A percentile compares a stretch with the other conserved stretches of the same genome.
phyloP scores from a whole-genome alignment of 2,113 vertebrate genomes.

The Brienomyrus brachyistius region DNA sequence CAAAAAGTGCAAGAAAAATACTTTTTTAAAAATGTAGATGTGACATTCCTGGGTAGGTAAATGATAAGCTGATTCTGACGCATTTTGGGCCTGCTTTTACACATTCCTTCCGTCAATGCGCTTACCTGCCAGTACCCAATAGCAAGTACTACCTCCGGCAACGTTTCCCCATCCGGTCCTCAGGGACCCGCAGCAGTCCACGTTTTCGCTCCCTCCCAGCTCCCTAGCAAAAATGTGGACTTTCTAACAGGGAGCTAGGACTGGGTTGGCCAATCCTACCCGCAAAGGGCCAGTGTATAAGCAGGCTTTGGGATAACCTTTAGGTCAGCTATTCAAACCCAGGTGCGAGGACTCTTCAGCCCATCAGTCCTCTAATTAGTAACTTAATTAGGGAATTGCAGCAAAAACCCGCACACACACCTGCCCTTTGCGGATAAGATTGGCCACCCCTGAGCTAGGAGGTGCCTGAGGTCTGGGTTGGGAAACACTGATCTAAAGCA shows the following conservation, averaged over 20 bases:
- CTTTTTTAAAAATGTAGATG: neutral
- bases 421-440: no score
- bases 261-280: neutral
- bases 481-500: neutral
- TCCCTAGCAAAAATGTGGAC: neutral
- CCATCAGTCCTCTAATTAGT: no score
- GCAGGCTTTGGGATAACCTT: no score
- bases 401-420: no score
- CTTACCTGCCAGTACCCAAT: neutral
- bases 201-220: neutral
- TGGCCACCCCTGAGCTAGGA: no score
- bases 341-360: no score
- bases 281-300: no score
- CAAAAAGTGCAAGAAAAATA: neutral
- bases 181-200: neutral
- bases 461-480: neutral
- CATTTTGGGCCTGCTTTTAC: neutral
- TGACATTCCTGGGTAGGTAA: neutral
- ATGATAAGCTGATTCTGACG: no score
- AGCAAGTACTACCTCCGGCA: neutral
- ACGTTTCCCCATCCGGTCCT: neutral
- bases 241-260: neutral
- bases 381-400: no score
- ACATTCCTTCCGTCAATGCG: neutral
- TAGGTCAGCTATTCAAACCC: no score